These are phyloP conservation scores for Phymatocera aterrima DNA, from an alignment of 2,888 invertebrate genomes.

Conservation along the genomic window DNA sequence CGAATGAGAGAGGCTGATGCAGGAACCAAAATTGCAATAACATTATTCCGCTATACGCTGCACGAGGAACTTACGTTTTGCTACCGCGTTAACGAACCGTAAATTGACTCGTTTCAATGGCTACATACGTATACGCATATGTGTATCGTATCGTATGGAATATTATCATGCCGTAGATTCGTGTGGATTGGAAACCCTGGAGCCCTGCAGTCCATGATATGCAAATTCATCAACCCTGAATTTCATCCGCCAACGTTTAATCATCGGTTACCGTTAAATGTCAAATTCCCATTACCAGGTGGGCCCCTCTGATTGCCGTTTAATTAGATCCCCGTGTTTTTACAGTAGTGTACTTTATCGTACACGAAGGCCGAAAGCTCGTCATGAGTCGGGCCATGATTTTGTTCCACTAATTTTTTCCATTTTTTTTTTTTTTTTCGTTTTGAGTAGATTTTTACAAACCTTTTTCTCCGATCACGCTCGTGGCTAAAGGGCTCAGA, in stretches of 20 bases:
- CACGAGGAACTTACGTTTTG: background rate
- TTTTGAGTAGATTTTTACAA: too few relatives aligned
- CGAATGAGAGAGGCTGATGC: background rate
- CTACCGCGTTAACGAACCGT: conserved; percentile 1
- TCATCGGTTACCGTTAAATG: conserved; percentile 31
- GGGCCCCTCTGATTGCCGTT: conserved; percentile 20
- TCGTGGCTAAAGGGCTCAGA: too few relatives aligned
- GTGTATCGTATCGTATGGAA: too few relatives aligned
- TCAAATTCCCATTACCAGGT: conserved; percentile 11
- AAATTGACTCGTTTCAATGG: conserved; percentile 9
- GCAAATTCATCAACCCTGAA: conserved; percentile 13
- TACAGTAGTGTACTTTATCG: too few relatives aligned
- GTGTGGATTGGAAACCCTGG: conserved; percentile 7
- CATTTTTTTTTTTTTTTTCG: too few relatives aligned
- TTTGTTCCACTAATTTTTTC: too few relatives aligned
- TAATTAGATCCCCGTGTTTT: background rate
- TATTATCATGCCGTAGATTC: background rate
- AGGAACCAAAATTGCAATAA: background rate
- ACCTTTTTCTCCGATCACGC: too few relatives aligned
- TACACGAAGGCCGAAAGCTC: too few relatives aligned
- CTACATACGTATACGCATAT: too few relatives aligned
- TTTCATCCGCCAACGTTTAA: conserved; percentile 8
- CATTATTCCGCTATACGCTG: too few relatives aligned
- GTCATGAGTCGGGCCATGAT: too few relatives aligned
- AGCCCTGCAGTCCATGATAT: background rate